A percentile compares a stretch with the other conserved stretches of the same genome.
These are phyloP conservation scores for Aphidius ervi DNA, from an alignment of 1,140 invertebrate genomes.

Conservation along the genomic window DNA sequence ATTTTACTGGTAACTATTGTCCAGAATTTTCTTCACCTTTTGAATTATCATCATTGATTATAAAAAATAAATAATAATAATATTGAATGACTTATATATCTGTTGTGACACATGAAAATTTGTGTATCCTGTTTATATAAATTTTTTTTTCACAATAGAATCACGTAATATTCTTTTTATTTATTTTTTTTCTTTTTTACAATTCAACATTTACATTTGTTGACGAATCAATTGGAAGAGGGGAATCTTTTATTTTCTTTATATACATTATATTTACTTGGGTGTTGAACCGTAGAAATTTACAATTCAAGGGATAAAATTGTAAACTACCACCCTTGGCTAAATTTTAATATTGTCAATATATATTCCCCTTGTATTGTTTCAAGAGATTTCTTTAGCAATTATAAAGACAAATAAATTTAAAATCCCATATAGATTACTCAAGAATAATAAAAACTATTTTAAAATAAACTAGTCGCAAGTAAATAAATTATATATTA, in stretches of 20 bases:
- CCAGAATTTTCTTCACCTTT: too few species aligned
- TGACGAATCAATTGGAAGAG: not conserved
- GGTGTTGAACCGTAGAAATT: constrained; percentile 39
- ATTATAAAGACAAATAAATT: constrained; percentile 9
- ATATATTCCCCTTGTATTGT: constrained; percentile 33
- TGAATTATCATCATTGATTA: too few species aligned
- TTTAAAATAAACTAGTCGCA: not conserved
- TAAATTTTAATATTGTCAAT: constrained; percentile 29
- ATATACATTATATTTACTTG: not conserved
- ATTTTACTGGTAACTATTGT: too few species aligned
- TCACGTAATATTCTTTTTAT: constrained; percentile 22
- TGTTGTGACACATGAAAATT: too few species aligned
- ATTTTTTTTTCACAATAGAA: constrained; percentile 27
- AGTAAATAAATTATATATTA: too few species aligned
- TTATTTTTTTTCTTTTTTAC: too few species aligned
- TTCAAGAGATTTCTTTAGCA: constrained; percentile 21
- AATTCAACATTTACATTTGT: too few species aligned
- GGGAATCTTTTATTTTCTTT: constrained; percentile 15
- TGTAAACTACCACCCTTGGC: constrained; percentile 27
- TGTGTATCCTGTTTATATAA: too few species aligned
- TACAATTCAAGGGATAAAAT: constrained; percentile 32
- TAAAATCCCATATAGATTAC: not conserved
- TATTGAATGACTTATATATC: too few species aligned
- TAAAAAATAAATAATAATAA: too few species aligned
- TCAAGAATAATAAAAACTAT: not conserved